Conservation (phyloP, 2,797 vertebrate genomes). For the Geotria australis region DNA sequence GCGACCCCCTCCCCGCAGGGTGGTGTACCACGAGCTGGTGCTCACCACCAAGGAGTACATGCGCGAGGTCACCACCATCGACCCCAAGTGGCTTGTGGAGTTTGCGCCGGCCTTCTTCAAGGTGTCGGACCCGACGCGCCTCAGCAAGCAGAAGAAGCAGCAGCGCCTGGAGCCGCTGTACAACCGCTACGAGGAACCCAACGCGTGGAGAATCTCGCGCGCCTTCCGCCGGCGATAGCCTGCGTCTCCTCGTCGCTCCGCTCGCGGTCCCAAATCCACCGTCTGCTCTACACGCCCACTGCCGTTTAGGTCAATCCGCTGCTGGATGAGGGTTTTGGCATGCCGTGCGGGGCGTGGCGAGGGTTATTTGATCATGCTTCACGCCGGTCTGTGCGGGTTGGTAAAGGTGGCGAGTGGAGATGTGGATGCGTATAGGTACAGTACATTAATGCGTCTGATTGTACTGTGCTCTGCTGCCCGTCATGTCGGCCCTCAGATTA, state of each 20-base stretch:
- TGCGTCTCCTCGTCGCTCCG: not conserved
- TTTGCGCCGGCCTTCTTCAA: conserved; percentile 93
- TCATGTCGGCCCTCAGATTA: too few species aligned
- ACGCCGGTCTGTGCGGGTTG: too few species aligned
- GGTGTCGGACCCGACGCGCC: conserved; percentile 79
- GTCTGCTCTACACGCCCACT: not conserved
- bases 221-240: conserved; percentile 59
- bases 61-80: conserved; percentile 91
- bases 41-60: conserved; percentile 96
- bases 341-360: too few species aligned
- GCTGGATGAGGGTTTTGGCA: not conserved
- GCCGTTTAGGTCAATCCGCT: not conserved
- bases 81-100: conserved; percentile 88
- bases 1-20: conserved; percentile 16
- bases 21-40: conserved; percentile 86
- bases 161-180: conserved; percentile 77
- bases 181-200: conserved; percentile 91
- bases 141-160: conserved; percentile 98
- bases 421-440: too few species aligned
- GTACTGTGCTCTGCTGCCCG: too few species aligned
- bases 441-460: too few species aligned
- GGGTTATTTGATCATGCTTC: too few species aligned
- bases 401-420: too few species aligned
- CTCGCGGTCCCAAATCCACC: not conserved
- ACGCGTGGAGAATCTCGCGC: conserved; percentile 83